Evolutionary conservation across 1,140 invertebrate genomes (phyloP), one percentile per base, ranked within the genome.

Genomic region (Tetragonula clypearis): DNA sequence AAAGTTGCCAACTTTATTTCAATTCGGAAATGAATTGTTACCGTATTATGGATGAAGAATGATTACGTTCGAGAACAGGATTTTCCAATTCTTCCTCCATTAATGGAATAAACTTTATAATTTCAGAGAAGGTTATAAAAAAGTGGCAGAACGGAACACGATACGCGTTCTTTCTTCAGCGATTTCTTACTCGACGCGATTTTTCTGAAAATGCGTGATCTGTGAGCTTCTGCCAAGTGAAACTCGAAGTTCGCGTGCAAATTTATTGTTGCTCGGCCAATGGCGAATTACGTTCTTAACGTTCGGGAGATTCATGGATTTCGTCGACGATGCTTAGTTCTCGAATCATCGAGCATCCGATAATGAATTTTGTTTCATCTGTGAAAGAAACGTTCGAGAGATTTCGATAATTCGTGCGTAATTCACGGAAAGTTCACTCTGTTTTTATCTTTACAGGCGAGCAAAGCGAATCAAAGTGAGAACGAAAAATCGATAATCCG

Each of bases 291-390:
- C 84, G 72, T 68, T 60, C 62, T 65, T 83, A 84, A 88, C 85
- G 30, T 30, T 85, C 41, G 56, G 81, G 80, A 88, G 86, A 88
- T 88, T 86, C 66, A 76, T 62, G 76, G 77, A 82, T 77, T 80
- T 74, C 79, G 53, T 80, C 76, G 79, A 83, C 86, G 87, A 79
- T 79, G 74, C 76, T 84, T 41, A 89, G 76, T 86, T 88, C 83
- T 84, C 79, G 76, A 89, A 82, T 78, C 87, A 83, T 66, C 88
- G 79, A 88, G 79, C 65, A 88, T 72, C 79, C 72, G 69, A 82
- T 89, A 89, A 86, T 82, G 75, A 89, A 74, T 86, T 88, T 88
- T 86, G 26, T 75, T 56, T 21, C 78, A 49, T 19, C 11, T n/a
- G 14, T 23, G 75, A 62, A 79, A 62, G 75, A 69, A 83, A 62